Percentiles rank a stretch among this genome's conserved stretches.
These are phyloP conservation scores for Mylabris phalerata DNA, from an alignment of 1,140 invertebrate species.

Conservation along the genomic window DNA sequence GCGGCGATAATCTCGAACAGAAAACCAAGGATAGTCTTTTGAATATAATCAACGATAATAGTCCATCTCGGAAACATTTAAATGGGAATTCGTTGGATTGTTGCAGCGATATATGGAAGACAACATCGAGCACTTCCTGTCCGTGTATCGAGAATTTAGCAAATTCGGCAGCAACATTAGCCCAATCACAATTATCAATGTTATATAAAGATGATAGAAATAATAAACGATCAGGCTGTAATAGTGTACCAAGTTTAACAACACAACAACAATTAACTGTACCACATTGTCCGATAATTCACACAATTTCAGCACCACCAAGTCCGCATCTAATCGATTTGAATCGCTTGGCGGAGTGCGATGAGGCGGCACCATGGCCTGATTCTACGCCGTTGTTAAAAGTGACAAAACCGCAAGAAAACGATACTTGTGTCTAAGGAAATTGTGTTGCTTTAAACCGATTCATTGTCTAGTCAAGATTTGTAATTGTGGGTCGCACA, in stretches of 20 bases:
- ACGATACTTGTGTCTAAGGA: constrained; percentile 12
- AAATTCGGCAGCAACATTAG: constrained; percentile 36
- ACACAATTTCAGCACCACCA: constrained; percentile 44
- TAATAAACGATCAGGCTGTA: constrained; percentile 22
- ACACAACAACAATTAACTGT: constrained; percentile 25
- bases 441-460: too few species aligned
- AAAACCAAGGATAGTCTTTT: constrained; percentile 33
- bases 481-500: too few species aligned
- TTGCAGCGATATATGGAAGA: constrained; percentile 44
- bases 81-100: constrained; percentile 34
- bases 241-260: constrained; percentile 39
- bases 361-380: constrained; percentile 41
- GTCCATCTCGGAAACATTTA: constrained; percentile 43
- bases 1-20: constrained; percentile 46
- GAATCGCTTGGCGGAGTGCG: constrained; percentile 36
- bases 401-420: constrained; percentile 30
- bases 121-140: constrained; percentile 51
- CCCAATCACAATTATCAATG: constrained; percentile 36
- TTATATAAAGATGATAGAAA: constrained; percentile 32
- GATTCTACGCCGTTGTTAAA: constrained; percentile 43
- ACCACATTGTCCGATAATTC: constrained; percentile 21
- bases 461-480: background rate
- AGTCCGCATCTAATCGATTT: constrained; percentile 41
- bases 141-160: constrained; percentile 53
- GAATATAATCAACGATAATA: constrained; percentile 46